Conservation (phyloP, 2,797 vertebrate genomes). For the Onychomys leucogaster region DNA sequence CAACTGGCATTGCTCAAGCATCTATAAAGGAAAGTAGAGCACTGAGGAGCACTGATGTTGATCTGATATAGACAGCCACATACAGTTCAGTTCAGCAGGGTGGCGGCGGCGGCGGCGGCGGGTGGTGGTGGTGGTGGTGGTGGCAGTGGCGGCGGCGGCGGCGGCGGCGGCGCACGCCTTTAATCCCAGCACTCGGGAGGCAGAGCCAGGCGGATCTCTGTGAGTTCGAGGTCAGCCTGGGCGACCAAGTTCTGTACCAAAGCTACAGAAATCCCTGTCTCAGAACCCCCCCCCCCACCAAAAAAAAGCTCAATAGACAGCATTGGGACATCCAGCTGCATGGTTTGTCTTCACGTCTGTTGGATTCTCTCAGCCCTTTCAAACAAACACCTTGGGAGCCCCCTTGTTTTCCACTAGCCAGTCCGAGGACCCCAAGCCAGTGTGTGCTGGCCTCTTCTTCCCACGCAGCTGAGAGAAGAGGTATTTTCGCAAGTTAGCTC, state of each 20-base stretch:
- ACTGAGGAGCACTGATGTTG: background rate
- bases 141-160: no score
- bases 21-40: background rate
- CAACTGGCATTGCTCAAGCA: background rate
- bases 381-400: background rate
- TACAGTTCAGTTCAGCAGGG: no score
- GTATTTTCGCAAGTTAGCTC: background rate
- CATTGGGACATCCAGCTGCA: background rate
- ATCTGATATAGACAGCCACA: background rate
- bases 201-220: no score
- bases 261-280: no score
- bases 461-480: background rate
- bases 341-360: background rate
- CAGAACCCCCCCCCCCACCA: no score
- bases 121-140: no score
- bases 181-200: no score
- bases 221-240: no score
- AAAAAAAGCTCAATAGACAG: background rate
- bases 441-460: background rate
- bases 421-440: background rate
- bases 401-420: background rate
- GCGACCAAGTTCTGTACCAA: no score
- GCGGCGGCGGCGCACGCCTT: no score
- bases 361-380: background rate
- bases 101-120: no score